Base-by-base conservation (phyloP, 2,797 vertebrate genomes). In the Bovichtus diacanthus region DNA sequence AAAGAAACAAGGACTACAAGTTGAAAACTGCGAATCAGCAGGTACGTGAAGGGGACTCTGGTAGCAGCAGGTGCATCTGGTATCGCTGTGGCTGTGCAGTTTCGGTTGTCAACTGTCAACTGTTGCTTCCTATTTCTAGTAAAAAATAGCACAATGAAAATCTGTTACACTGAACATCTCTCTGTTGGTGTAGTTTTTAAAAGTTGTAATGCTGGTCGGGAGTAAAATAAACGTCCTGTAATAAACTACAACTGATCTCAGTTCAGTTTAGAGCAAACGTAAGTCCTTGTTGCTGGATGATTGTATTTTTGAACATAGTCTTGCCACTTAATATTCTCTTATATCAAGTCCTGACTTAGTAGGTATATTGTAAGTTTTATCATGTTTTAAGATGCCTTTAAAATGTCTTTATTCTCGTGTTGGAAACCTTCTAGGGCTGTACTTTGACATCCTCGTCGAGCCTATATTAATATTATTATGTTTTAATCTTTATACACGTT, bases 61-160 rank as follows among this genome's bases (percentile, higher is more conserved):
- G 27, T 5, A 56, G 60, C 81, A 79, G 84, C 94, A 94, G 93
- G 93, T 94, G 91, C 79, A 59, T 72, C 41, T 15, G 23, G 86
- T 90, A 46, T 93, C 89, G 84, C 76, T 76, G 53, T 34, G 43
- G 58, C 36, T 23, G 54, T 25, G 74, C 62, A 81, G 93, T 94
- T 93, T 95, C 94, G 93, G 84, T 90, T 74, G 68, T 79, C 72
- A 87, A 3, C 74, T 61, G 74, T 88, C 82, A 76, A 31, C 69
- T 74, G 67, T 63, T 43, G 56, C 6, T 23, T 5, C 0, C 5
- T 29, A 6, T 65, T 67, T 63, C 6, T 4, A 21, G 12, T 8
- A 2, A 11, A 11, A 13, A 16, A 55, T 16, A 29, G 16, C 4
- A 21, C 3, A 0, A 25, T 15, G 1, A 27, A 49, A 65, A 0